Percentiles rank a stretch among this genome's conserved stretches.
Evolutionary conservation across 1,140 invertebrate species (phyloP).

Genomic region (Meloidogyne exigua): DNA sequence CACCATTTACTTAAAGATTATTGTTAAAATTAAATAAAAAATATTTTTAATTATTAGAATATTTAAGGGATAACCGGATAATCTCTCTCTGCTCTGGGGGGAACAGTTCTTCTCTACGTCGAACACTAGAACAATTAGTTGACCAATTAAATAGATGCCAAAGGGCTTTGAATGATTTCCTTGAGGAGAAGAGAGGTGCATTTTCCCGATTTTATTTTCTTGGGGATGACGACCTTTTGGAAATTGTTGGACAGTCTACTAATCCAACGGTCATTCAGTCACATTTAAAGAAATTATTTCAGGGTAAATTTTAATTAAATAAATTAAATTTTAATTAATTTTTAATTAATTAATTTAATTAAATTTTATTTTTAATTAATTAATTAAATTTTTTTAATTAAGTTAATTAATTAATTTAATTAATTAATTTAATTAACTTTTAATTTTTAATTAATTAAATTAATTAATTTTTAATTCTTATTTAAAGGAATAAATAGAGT

Average conservation of each 20-base stretch:
- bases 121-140: constrained; percentile 76
- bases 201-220: constrained; percentile 99
- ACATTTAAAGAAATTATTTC: constrained; percentile 99
- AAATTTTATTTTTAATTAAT: constrained; percentile 73
- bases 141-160: constrained; percentile 88
- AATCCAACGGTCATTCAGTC: constrained; percentile 95
- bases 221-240: constrained; percentile 96
- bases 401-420: too few relatives aligned
- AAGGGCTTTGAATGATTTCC: constrained; percentile 86
- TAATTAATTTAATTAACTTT: not conserved
- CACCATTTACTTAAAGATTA: too few relatives aligned
- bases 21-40: too few relatives aligned
- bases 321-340: constrained; percentile 63
- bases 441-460: constrained; percentile 72
- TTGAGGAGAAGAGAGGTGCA: constrained; percentile 87
- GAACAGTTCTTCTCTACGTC: constrained; percentile 70
- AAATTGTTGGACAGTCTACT: constrained; percentile 93
- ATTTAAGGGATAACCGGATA: constrained; percentile 75
- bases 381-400: not conserved
- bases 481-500: constrained; percentile 84
- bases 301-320: constrained; percentile 69
- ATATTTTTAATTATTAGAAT: too few relatives aligned
- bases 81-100: constrained; percentile 75
- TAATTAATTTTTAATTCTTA: constrained; percentile 63
- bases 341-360: constrained; percentile 70